A percentile compares a stretch with the other conserved stretches of the same genome.
Conservation (phyloP, 2,113 vertebrate genomes). For the Prietella phreatophila region DNA sequence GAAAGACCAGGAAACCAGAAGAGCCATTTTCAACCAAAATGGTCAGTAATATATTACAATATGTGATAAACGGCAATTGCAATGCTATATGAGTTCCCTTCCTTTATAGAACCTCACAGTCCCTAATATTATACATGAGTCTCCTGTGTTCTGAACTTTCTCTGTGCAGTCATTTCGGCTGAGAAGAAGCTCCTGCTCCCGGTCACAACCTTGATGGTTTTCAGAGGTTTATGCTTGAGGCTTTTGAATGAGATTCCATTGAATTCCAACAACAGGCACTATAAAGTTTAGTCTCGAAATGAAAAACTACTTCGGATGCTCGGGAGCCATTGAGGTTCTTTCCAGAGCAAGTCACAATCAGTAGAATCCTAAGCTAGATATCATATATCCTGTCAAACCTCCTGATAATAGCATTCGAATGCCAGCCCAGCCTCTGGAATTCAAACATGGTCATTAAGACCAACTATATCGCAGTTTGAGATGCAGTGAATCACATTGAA, state of each 20-base stretch:
- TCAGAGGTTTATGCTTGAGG: constrained; percentile 17
- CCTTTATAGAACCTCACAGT: not conserved
- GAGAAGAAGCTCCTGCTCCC: not conserved
- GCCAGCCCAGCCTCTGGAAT: constrained; percentile 6
- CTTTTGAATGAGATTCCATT: constrained; percentile 48
- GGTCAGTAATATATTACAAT: not conserved
- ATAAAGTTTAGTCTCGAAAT: constrained; percentile 34
- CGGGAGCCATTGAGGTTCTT: not conserved
- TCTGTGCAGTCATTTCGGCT: not conserved
- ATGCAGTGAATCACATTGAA: constrained; percentile 43
- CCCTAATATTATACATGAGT: not conserved
- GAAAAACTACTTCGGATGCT: constrained; percentile 10
- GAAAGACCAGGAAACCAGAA: not conserved
- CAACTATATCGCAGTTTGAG: not conserved
- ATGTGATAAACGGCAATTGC: too few relatives aligned
- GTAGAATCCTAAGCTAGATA: not conserved
- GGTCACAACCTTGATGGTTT: constrained; percentile 42
- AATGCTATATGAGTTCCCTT: not conserved
- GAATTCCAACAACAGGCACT: constrained; percentile 27
- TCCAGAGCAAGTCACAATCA: not conserved
- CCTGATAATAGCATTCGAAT: not conserved
- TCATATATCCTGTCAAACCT: constrained; percentile 16
- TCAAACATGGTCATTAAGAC: not conserved
- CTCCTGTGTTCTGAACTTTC: not conserved
- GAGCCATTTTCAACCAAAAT: not conserved